Conservation (phyloP, 1,140 invertebrate species). For the Pogonomyrmex californicus region DNA sequence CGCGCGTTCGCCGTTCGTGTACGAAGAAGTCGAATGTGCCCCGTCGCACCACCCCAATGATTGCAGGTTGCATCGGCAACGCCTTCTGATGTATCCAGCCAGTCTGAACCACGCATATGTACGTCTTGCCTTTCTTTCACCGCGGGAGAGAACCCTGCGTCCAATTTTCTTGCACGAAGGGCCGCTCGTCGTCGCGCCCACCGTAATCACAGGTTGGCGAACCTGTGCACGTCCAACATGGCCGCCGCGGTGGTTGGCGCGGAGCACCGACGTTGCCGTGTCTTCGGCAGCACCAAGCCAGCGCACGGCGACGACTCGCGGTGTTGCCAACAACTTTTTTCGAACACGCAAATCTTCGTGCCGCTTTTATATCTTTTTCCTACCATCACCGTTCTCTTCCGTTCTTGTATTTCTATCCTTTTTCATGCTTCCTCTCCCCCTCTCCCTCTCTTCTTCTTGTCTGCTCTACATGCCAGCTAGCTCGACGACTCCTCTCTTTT, state of each 20-base stretch:
- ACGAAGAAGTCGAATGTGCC: slow-evolving; percentile 72
- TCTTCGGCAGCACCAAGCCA: slow-evolving; percentile 36
- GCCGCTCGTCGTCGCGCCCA: slow-evolving; percentile 75
- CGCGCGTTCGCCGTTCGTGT: slow-evolving; percentile 48
- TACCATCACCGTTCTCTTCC: slow-evolving; percentile 43
- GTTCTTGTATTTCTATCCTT: slow-evolving; percentile 54
- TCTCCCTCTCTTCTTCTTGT: slow-evolving; percentile 18
- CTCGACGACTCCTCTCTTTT: slow-evolving; percentile 46
- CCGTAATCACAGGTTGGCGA: slow-evolving; percentile 85
- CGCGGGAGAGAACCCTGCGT: slow-evolving; percentile 75
- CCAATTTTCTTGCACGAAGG: slow-evolving; percentile 84
- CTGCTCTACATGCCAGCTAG: slow-evolving; percentile 41
- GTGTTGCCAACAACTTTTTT: slow-evolving; percentile 60
- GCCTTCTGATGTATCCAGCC: slow-evolving; percentile 79
- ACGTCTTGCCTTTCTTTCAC: slow-evolving; percentile 68
- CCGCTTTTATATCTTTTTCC: slow-evolving; percentile 71
- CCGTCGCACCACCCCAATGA: slow-evolving; percentile 85
- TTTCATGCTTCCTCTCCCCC: slow-evolving; percentile 26
- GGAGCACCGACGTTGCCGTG: slow-evolving; percentile 59
- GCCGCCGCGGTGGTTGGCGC: slow-evolving; percentile 74
- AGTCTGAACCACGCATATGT: slow-evolving; percentile 61
- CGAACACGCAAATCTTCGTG: slow-evolving; percentile 42
- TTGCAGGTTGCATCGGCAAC: slow-evolving; percentile 85
- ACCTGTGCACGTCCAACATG: slow-evolving; percentile 79
- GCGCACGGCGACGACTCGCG: slow-evolving; percentile 29